These are phyloP conservation scores for Periparus ater DNA, from an alignment of 2,797 vertebrate genomes.

Conservation along the genomic window DNA sequence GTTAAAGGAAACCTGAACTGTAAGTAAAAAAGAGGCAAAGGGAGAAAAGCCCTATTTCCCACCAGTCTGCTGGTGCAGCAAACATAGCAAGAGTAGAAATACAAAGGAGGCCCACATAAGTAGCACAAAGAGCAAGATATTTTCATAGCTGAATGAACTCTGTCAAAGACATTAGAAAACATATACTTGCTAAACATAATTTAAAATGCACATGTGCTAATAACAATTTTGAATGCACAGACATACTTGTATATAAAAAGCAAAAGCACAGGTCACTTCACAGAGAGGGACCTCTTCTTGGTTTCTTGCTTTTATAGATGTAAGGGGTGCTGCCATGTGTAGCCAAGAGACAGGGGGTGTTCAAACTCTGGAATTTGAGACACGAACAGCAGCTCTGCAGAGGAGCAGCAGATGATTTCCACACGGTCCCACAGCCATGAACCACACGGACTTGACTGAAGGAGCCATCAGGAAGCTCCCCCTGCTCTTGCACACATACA, in stretches of 20 bases:
- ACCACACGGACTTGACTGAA: not conserved
- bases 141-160: not conserved
- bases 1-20: not conserved
- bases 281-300: not conserved
- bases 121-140: not conserved
- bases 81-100: not conserved
- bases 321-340: not conserved
- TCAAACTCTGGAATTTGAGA: not conserved
- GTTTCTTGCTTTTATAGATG: not conserved
- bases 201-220: not conserved
- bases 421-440: accelerated
- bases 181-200: not conserved
- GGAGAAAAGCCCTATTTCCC: not conserved
- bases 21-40: not conserved
- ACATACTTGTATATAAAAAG: not conserved
- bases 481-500: not conserved
- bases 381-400: not conserved
- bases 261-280: not conserved
- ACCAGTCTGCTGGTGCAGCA: not conserved
- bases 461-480: not conserved
- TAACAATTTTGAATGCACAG: not conserved
- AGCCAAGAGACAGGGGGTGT: not conserved
- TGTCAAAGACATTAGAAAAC: not conserved
- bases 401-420: not conserved
- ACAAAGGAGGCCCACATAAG: not conserved